These are phyloP conservation scores for Lemur catta DNA, from an alignment of 2,797 vertebrate species.

Conservation along the genomic window DNA sequence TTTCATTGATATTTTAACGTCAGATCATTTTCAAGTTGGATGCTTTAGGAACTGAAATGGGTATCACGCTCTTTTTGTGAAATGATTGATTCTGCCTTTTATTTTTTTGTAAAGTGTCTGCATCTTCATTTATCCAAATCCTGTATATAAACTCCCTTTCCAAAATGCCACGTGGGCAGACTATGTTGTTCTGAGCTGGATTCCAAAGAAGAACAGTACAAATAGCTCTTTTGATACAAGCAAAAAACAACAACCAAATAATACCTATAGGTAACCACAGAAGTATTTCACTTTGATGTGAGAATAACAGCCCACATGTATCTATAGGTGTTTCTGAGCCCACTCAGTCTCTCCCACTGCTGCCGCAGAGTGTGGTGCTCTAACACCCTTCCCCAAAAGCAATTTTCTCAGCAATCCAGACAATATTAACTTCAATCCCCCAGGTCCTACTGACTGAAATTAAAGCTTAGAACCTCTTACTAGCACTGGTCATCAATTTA, in stretches of 20 bases:
- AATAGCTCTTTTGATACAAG: not conserved
- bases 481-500: not conserved
- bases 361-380: not conserved
- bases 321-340: not conserved
- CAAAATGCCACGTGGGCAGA: not conserved
- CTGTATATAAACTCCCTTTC: not conserved
- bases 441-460: not conserved
- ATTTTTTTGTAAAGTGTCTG: not conserved
- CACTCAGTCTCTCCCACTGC: not conserved
- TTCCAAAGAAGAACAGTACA: not conserved
- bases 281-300: not conserved
- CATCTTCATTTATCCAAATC: not conserved
- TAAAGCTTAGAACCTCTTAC: not conserved
- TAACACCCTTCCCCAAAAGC: not conserved
- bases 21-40: not conserved
- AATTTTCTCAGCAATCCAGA: not conserved
- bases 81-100: not conserved
- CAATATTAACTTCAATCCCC: not conserved
- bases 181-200: not conserved
- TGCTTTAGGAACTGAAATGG: not conserved
- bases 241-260: not conserved
- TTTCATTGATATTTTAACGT: slow-evolving; percentile 5
- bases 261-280: not conserved
- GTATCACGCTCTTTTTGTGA: not conserved
- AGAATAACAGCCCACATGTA: not conserved